Base-by-base conservation (phyloP, 2,113 vertebrate species). In the Boulengeromyrus knoepffleri region DNA sequence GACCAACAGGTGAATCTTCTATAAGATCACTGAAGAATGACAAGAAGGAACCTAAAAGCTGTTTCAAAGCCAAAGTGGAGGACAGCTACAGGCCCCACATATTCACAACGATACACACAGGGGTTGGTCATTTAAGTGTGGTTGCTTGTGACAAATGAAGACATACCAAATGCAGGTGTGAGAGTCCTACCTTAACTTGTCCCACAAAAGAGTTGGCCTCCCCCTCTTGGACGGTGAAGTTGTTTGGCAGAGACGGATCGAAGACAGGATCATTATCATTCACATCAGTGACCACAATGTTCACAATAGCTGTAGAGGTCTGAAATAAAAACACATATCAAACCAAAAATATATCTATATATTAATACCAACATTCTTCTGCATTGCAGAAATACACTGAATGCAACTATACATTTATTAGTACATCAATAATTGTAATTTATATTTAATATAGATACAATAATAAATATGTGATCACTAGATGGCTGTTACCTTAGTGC, bases 231-330 rank as follows among this genome's bases (percentile, higher is more conserved):
- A 99, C 98, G 0, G 97, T 98, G 9, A 99, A 93, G 93, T 99
- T 99, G 94, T 93, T 96, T 7, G 97, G 97, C 77, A 99, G 95
- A 86, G 97, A 96, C 19, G 94, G 92, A 92, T 98, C 96, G 91
- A 99, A 99, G 89, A 96, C 92, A 0, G 99, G 99, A 53, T 97
- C 97, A 0, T 99, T 99, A 95, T 99, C 98, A 89, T 99, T 99
- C 89, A 99, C 97, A 83, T 99, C 99, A 0, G 97, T 98, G 93
- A 99, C 98, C 92, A 97, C 95, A 7, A 99, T 95, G 21, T 97
- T 97, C 90, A 99, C 97, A 0, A 95, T 97, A 15, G 97, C 96
- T 62, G 97, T 98, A 17, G 98, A 99, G 77, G 97, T 99, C 99
- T 99, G 91, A 8, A 90, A 91, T 89, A 91, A 85, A 90, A 87